These are phyloP conservation scores for Tuta absoluta DNA, from an alignment of 2,888 invertebrate species.

Conservation along the genomic window DNA sequence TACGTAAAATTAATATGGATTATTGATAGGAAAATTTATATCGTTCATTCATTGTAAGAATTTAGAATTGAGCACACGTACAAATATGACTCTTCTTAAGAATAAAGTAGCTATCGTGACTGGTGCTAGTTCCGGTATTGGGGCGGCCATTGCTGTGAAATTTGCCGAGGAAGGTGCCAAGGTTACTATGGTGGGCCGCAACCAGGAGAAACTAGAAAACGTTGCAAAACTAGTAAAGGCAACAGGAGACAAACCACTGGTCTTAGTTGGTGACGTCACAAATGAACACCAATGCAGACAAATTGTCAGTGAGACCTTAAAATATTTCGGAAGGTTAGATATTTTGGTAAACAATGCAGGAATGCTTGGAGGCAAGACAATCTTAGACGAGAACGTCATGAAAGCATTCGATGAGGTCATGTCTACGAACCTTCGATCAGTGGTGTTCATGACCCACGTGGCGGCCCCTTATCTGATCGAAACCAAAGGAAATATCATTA, in stretches of 20 bases:
- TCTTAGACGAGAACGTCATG: conserved; percentile 35
- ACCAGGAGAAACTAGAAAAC: conserved; percentile 45
- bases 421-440: conserved; percentile 42
- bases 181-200: conserved; percentile 51
- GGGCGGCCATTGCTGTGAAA: conserved; percentile 48
- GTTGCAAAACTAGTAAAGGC: conserved; percentile 39
- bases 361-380: conserved; percentile 29
- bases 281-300: conserved; percentile 41
- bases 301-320: conserved; percentile 41
- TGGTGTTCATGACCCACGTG: conserved; percentile 34
- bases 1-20: too few species aligned
- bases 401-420: conserved; percentile 42
- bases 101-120: conserved; percentile 55
- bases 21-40: too few species aligned
- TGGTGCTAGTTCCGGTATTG: conserved; percentile 56
- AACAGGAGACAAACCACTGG: conserved; percentile 36
- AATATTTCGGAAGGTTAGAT: conserved; percentile 46
- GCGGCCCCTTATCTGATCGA: conserved; percentile 32
- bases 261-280: conserved; percentile 46
- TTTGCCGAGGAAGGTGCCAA: conserved; percentile 53
- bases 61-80: too few species aligned
- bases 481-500: conserved; percentile 38
- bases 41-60: too few species aligned
- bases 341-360: conserved; percentile 52
- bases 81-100: conserved; percentile 45